Conservation (phyloP, 2,888 invertebrate species). For the Acleris holmiana region DNA sequence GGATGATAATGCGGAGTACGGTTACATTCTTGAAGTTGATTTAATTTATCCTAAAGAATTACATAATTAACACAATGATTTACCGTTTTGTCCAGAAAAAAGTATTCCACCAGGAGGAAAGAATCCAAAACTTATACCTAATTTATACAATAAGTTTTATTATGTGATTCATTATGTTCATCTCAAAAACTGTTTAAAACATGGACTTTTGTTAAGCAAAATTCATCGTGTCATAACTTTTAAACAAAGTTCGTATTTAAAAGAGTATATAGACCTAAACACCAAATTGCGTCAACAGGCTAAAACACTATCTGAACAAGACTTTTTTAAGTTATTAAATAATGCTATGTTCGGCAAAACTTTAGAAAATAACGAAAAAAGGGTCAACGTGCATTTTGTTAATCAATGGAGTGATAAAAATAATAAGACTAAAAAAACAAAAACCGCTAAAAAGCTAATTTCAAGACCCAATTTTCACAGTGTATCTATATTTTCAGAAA, state of each 20-base stretch:
- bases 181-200: slow-evolving; percentile 46
- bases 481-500: too few species aligned
- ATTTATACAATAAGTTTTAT: slow-evolving; percentile 44
- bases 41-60: slow-evolving; percentile 1
- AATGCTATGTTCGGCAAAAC: slow-evolving; percentile 38
- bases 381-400: too few species aligned
- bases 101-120: slow-evolving; percentile 1
- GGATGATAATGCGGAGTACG: background rate
- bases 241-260: slow-evolving; percentile 49
- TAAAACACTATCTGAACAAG: background rate
- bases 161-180: slow-evolving; percentile 50
- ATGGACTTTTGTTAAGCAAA: slow-evolving; percentile 47
- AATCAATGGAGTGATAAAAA: too few species aligned
- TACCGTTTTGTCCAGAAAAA: slow-evolving; percentile 2
- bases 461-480: too few species aligned
- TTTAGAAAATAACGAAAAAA: slow-evolving; percentile 21
- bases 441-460: too few species aligned
- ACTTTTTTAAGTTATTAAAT: slow-evolving; percentile 30
- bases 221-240: slow-evolving; percentile 49
- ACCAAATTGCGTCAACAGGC: slow-evolving; percentile 34
- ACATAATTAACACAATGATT: slow-evolving; percentile 1
- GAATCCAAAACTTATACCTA: slow-evolving; percentile 42
- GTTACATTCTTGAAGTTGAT: slow-evolving; percentile 2
- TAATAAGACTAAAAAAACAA: too few species aligned
- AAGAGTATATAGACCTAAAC: slow-evolving; percentile 43